Evolutionary conservation across 2,888 invertebrate species (phyloP).

Genomic region (Nymphalis polychloros): DNA sequence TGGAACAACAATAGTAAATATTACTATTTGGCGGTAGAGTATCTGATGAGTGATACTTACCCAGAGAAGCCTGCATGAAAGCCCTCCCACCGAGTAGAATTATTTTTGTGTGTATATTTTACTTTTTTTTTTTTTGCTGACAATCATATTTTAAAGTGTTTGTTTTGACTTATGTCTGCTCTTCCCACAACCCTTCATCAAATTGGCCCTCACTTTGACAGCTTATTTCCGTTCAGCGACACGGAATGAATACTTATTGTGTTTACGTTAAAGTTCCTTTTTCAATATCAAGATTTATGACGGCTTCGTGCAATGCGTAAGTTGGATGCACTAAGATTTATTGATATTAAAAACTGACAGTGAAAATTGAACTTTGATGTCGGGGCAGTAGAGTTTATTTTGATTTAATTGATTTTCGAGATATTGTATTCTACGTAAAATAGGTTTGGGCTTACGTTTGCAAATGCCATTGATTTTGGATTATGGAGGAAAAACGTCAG

Average conservation of each 20-base stretch:
- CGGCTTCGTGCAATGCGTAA: conserved; percentile 1
- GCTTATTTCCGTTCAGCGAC: background rate
- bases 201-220: conserved; percentile 5
- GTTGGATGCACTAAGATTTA: conserved; percentile 4
- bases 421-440: conserved; percentile 13
- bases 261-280: conserved; percentile 1
- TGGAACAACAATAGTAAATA: too few relatives aligned
- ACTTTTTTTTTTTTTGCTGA: background rate
- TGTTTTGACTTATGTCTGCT: conserved; percentile 2
- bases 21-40: too few relatives aligned
- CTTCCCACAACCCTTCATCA: conserved; percentile 10
- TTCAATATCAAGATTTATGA: background rate
- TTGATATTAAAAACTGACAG: background rate
- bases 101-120: background rate
- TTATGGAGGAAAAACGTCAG: conserved; percentile 20
- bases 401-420: background rate
- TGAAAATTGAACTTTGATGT: background rate
- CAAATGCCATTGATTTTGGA: conserved; percentile 26
- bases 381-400: background rate
- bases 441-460: conserved; percentile 5
- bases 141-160: background rate
- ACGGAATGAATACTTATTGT: conserved; percentile 4
- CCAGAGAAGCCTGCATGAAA: too few relatives aligned
- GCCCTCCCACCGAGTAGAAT: too few relatives aligned
- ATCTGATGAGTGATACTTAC: too few relatives aligned